Base-by-base conservation (phyloP, 2,113 vertebrate genomes). In the Oreochromis tanganicae region DNA sequence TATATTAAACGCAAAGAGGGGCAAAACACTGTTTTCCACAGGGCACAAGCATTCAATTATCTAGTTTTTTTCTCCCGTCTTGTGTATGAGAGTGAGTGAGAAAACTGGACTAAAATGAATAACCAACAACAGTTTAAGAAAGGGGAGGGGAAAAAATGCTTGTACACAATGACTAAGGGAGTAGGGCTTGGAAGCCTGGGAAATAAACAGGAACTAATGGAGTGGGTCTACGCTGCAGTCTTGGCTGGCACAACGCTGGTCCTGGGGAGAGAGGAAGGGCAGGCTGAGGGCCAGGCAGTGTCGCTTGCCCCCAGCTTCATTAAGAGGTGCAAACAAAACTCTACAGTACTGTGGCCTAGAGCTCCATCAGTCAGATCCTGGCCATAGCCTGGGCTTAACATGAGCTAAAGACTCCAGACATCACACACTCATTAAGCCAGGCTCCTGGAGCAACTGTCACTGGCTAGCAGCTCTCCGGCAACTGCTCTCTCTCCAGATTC, bases 21-120 rank as follows among this genome's bases (percentile, higher is more conserved):
- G 86, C 81, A 54, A 89, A 93, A 94, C 94, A 96, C 97, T 97
- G 96, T 97, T 96, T 97, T 95, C 63, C 83, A 83, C 93, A 96
- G 95, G 93, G 93, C 96, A 96, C 94, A 96, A 95, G 96, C 94
- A 96, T 97, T 97, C 97, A 97, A 97, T 97, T 96, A 97, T 97
- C 96, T 96, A 91, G 94, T 95, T 96, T 97, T 97, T 41, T 41
- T 95, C 24, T 29, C 16, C 86, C 82, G 95, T 97, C 94, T 94
- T 95, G 96, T 93, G 95, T 86, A 96, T 95, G 96, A 97, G 95
- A 61, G 92, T 89, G 94, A 93, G 93, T 91, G 92, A 93, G 87
- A 95, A 95, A 95, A 93, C 80, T 93, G 91, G 85, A 92, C 90
- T 88, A 88, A 96, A 97, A 97, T 95, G 94, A 90, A 87, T n/a